Base-by-base conservation (phyloP, 2,888 invertebrate genomes). In the Megaustenia siamemsis region DNA sequence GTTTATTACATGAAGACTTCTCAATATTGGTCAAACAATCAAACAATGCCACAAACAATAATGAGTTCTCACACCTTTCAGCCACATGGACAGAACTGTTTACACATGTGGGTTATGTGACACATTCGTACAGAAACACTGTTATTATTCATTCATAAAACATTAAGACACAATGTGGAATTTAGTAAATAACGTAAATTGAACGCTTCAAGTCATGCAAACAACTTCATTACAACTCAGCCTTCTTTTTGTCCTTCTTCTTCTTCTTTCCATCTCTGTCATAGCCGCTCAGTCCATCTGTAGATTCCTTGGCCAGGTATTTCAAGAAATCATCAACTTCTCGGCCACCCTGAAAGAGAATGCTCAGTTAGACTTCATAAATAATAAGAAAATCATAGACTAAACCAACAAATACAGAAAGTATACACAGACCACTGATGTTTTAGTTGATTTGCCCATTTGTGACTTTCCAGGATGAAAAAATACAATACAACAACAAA, bases 281-380 rank as follows among this genome's bases (percentile, higher is more conserved):
- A 94, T 95, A 98, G 87, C 97, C 96, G 90, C 96, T 97, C 91
- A 99, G 96, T 93, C 97, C 98, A 88, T 96, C 95, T 81, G 97
- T 97, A 24, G 99, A 96, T 89, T 99, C 97, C 94, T 97, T 97
- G 75, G 99, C 96, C 90, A 99, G 96, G 95, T 97, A 99, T 93
- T 97, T 97, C 89, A 99, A 92, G 94, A 99, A 99, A 94, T 99
- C 99, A 87, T 98, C 96, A 8, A 97, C 94, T 90, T 97, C 97
- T 86, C 99, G 96, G 3, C 98, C 99, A 91, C 98, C 98, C 95
- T 97, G 95, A 24, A 18, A 32, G 0, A 73, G 40, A 69, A 69
- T n/a, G n/a, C n/a, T n/a, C n/a, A n/a, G n/a, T n/a, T n/a, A n/a
- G n/a, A n/a, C 24, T 10, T 60, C 60, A n/a, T 60, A 5, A 24